These are phyloP conservation scores for Pogoniulus pusillus DNA, from an alignment of 2,797 vertebrate genomes.

Conservation along the genomic window DNA sequence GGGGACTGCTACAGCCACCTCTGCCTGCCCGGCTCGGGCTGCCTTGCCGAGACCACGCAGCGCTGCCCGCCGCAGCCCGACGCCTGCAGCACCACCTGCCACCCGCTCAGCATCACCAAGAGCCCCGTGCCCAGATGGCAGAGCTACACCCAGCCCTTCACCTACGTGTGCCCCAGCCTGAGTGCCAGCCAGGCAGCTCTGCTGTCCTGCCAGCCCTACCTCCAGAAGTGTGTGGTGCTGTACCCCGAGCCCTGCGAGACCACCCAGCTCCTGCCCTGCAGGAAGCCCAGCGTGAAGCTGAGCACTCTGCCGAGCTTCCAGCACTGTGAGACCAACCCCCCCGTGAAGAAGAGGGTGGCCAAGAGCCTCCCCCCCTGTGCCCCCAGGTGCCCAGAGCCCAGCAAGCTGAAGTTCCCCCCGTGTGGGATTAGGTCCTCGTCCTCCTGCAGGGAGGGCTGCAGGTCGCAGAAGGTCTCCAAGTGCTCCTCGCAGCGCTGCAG, in stretches of 20 bases:
- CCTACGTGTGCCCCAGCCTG: not conserved
- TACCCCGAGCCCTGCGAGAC: not conserved
- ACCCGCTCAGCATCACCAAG: slow-evolving; percentile 40
- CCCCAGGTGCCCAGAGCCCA: not conserved
- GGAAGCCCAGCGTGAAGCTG: not conserved
- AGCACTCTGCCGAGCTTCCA: not conserved
- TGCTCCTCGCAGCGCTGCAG: fast-evolving
- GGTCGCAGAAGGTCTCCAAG: not conserved
- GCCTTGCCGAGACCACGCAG: not conserved
- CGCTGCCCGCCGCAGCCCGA: not conserved
- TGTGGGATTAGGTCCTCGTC: slow-evolving; percentile 26
- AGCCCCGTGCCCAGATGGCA: not conserved
- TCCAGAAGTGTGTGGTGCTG: not conserved
- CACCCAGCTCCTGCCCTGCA: not conserved
- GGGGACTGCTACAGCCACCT: not conserved
- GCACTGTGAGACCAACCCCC: not conserved
- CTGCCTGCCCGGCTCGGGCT: not conserved
- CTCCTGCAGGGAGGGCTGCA: not conserved
- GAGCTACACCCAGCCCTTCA: not conserved
- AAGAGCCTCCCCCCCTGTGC: slow-evolving; percentile 10
- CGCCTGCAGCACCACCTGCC: not conserved
- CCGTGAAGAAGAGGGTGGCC: fast-evolving
- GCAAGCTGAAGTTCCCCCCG: slow-evolving; percentile 11
- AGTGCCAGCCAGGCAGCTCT: fast-evolving
- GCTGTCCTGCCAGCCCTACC: not conserved